Conservation (phyloP, 2,113 vertebrate species). For the Forbesichthys papilliferus region DNA sequence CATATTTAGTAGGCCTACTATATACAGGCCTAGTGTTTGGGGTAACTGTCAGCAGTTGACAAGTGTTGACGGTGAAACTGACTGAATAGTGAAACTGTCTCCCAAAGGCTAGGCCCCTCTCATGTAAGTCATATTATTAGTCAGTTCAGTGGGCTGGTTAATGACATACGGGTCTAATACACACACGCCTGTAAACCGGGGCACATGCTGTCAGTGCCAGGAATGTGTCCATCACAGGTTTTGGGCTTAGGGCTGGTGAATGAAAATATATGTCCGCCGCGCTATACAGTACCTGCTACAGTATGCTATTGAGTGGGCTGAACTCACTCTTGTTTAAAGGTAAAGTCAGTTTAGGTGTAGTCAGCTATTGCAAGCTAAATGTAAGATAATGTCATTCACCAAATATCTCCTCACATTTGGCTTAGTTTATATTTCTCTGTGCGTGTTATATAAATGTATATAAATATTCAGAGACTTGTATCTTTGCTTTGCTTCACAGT, state of each 20-base stretch:
- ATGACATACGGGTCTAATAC: constrained; percentile 70
- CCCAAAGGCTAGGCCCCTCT: constrained; percentile 51
- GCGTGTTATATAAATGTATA: too few relatives aligned
- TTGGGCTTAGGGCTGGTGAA: constrained; percentile 18
- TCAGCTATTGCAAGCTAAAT: too few relatives aligned
- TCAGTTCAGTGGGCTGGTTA: constrained; percentile 71
- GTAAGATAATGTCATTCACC: too few relatives aligned
- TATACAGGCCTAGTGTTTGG: not conserved
- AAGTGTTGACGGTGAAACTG: constrained; percentile 44
- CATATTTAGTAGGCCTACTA: constrained; percentile 23
- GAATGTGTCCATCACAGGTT: constrained; percentile 61
- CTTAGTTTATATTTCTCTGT: too few relatives aligned
- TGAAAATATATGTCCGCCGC: constrained; percentile 2
- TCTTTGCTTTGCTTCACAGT: too few relatives aligned
- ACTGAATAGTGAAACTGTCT: constrained; percentile 28
- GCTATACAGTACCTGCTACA: not conserved
- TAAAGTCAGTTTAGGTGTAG: too few relatives aligned
- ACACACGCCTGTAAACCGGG: constrained; percentile 71
- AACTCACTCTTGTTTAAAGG: too few relatives aligned
- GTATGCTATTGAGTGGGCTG: too few relatives aligned
- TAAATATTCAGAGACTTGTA: too few relatives aligned
- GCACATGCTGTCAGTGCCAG: constrained; percentile 46
- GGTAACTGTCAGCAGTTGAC: constrained; percentile 24
- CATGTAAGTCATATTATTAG: constrained; percentile 72
- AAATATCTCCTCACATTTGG: too few relatives aligned